Conservation (phyloP, 2,113 vertebrate genomes). For the Mellivora capensis region DNA sequence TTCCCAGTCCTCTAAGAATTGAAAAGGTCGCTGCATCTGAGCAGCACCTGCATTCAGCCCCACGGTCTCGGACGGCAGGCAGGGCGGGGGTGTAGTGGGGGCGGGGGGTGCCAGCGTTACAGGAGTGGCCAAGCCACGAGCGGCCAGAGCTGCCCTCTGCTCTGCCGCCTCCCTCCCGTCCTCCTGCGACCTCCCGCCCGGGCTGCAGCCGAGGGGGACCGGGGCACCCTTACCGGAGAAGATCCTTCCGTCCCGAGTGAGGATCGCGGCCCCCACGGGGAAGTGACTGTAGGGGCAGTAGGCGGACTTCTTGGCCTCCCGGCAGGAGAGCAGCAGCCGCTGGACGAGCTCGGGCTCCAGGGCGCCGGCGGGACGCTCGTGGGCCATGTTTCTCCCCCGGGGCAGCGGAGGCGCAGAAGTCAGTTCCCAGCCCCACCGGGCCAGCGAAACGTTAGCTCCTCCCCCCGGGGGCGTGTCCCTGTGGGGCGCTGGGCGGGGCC, state of each 20-base stretch:
- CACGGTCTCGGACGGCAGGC: neutral
- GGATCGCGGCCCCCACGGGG: constrained; percentile 90
- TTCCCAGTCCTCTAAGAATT: neutral
- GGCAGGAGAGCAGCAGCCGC: constrained; percentile 84
- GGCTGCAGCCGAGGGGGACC: neutral
- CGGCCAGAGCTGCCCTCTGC: accelerated
- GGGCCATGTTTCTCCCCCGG: constrained; percentile 42
- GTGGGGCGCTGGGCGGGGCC: neutral
- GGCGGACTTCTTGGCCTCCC: constrained; percentile 86
- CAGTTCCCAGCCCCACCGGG: neutral
- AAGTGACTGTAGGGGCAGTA: constrained; percentile 95
- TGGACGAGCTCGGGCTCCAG: constrained; percentile 71
- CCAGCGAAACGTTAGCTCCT: neutral
- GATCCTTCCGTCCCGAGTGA: constrained; percentile 88
- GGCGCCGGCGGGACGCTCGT: neutral
- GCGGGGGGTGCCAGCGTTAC: neutral
- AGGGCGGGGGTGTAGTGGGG: neutral
- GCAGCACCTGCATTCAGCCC: neutral
- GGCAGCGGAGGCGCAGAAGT: neutral
- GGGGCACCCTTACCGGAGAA: constrained; percentile 85
- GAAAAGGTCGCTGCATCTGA: neutral
- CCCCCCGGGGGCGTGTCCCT: constrained; percentile 55
- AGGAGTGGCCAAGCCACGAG: accelerated
- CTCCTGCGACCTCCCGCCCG: neutral
- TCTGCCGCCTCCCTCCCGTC: neutral